Base-by-base conservation (phyloP, 2,113 vertebrate species). In the Tor tambroides region DNA sequence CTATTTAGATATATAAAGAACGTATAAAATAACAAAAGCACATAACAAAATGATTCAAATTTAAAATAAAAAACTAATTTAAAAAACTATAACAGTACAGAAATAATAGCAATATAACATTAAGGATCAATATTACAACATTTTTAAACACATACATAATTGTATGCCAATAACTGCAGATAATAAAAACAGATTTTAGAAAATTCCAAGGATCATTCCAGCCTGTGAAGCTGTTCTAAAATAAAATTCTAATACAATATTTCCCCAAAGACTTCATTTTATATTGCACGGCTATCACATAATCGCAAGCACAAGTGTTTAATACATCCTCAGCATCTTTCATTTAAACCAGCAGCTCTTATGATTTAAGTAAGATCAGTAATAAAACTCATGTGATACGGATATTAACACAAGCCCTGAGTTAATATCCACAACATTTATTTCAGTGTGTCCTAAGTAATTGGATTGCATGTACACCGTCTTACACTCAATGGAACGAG, bases 401-500 rank as follows among this genome's bases (percentile, higher is more conserved):
- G 87, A 92, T 89, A 72, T 87, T 71, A 87, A 80, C 85, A 84
- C 61, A 89, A 90, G 83, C 87, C 88, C 61, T 90, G 89, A 92
- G 75, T 89, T 93, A 84, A 89, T 94, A 93, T 93, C 77, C 87
- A 65, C 30, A 32, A 38, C 77, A 85, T 92, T 88, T 87, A 90
- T 88, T 92, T 72, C 79, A 80, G 71, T 91, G 83, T 90, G 69
- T 86, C 87, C 78, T 85, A 67, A 91, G 91, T 94, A 94, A 95
- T 93, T 93, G 91, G 91, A 94, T 92, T 91, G 90, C 89, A 84
- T 91, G 90, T 88, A 26, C 88, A 91, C 89, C 85, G 88, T 89
- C 90, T 92, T 88, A 81, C 91, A 90, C 90, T 90, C 89, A 30
- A 86, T 90, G 77, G 91, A 91, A 91, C 89, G 84, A 93, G 93